These are phyloP conservation scores for Bombyx mori DNA, from an alignment of 1,140 invertebrate genomes.

Conservation along the genomic window DNA sequence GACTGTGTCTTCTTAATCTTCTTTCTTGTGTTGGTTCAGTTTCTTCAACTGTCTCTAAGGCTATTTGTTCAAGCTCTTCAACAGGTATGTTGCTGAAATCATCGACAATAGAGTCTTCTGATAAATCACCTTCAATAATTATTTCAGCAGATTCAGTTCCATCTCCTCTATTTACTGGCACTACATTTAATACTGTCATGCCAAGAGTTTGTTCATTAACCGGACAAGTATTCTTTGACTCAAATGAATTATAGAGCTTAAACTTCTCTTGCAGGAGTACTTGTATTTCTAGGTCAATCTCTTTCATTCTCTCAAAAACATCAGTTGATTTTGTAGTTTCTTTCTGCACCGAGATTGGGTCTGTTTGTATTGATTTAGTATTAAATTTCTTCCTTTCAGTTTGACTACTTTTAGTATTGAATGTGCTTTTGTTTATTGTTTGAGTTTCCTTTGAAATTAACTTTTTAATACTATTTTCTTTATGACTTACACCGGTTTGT, in stretches of 20 bases:
- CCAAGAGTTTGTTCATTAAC: slow-evolving; percentile 39
- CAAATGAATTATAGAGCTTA: slow-evolving; percentile 60
- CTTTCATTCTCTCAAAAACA: slow-evolving; percentile 61
- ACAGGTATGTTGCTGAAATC: slow-evolving; percentile 52
- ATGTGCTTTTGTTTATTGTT: slow-evolving; percentile 26
- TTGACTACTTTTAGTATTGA: slow-evolving; percentile 32
- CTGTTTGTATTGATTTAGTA: slow-evolving; percentile 35
- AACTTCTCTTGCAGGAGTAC: slow-evolving; percentile 65
- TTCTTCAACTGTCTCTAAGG: slow-evolving; percentile 33
- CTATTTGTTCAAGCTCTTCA: slow-evolving; percentile 56
- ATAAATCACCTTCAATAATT: slow-evolving; percentile 11
- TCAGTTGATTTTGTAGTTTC: slow-evolving; percentile 27
- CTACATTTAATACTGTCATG: slow-evolving; percentile 53
- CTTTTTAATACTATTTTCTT: slow-evolving; percentile 29
- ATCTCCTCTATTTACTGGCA: slow-evolving; percentile 21
- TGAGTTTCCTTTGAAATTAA: slow-evolving; percentile 39
- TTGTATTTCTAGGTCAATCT: slow-evolving; percentile 68
- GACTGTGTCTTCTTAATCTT: slow-evolving; percentile 19
- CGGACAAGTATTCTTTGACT: slow-evolving; percentile 32
- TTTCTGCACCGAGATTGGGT: slow-evolving; percentile 17
- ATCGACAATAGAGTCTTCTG: slow-evolving; percentile 43
- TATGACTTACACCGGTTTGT: slow-evolving; percentile 12
- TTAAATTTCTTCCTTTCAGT: slow-evolving; percentile 30
- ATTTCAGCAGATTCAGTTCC: slow-evolving; percentile 19
- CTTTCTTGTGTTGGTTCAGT: slow-evolving; percentile 20